Percentiles rank a stretch among this genome's conserved stretches.
These are phyloP conservation scores for Myzus persicae DNA, from an alignment of 1,140 invertebrate species.

Conservation along the genomic window DNA sequence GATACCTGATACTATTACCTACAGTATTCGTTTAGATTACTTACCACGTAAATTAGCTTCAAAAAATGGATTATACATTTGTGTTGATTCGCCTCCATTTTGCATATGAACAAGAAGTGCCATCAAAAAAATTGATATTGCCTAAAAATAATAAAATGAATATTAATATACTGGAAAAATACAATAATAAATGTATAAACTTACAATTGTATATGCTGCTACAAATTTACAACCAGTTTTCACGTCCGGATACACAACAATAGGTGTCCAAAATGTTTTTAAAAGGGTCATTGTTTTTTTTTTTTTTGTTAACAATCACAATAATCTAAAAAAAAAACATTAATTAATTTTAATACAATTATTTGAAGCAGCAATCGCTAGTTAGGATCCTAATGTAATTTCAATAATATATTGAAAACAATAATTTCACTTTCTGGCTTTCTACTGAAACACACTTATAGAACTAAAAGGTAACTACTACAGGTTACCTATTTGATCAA, in stretches of 20 bases:
- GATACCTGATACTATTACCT: no score
- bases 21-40: conserved; percentile 63
- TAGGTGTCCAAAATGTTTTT: conserved; percentile 85
- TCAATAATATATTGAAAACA: background rate
- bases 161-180: conserved; percentile 47
- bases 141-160: conserved; percentile 65
- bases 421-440: background rate
- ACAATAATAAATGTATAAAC: conserved; percentile 60
- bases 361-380: background rate
- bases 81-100: conserved; percentile 82
- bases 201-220: conserved; percentile 77
- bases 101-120: conserved; percentile 79
- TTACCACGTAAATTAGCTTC: conserved; percentile 82
- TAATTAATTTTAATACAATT: background rate
- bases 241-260: conserved; percentile 81
- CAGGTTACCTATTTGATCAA: background rate
- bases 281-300: conserved; percentile 72
- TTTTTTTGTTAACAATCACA: background rate
- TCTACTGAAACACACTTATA: background rate
- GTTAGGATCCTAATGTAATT: no score
- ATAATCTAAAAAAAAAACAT: background rate
- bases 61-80: conserved; percentile 86
- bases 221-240: conserved; percentile 79
- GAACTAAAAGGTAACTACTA: no score
- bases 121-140: conserved; percentile 76